phyloP scores from a whole-genome alignment of 1,140 invertebrate genomes.

The Panulirus ornatus region DNA sequence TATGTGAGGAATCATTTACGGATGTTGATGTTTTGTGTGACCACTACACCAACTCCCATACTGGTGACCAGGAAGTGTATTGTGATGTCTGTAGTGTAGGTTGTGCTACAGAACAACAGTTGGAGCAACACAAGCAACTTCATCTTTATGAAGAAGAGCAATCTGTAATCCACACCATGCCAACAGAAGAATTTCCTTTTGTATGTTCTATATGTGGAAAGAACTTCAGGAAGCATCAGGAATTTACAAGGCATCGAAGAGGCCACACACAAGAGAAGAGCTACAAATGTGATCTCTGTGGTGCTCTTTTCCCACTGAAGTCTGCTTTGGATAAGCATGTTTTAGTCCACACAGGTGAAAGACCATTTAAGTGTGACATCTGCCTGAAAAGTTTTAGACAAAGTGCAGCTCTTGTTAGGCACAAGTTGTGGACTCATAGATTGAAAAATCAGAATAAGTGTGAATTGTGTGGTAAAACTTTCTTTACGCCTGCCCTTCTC shows the following conservation, averaged over 20 bases:
- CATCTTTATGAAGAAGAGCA: constrained; percentile 72
- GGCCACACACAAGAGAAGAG: constrained; percentile 97
- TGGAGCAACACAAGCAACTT: constrained; percentile 72
- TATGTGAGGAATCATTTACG: constrained; percentile 74
- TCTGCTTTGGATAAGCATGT: constrained; percentile 99
- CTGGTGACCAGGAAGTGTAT: constrained; percentile 71
- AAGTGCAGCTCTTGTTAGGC: constrained; percentile 75
- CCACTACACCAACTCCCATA: constrained; percentile 73
- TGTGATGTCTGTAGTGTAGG: constrained; percentile 73
- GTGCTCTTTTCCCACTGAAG: constrained; percentile 97
- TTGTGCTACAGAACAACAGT: constrained; percentile 70
- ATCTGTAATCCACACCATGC: constrained; percentile 67
- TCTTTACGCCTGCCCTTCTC: constrained; percentile 71
- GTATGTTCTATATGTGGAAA: constrained; percentile 82
- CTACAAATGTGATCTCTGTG: constrained; percentile 98
- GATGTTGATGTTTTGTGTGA: constrained; percentile 74
- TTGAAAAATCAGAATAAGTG: constrained; percentile 75
- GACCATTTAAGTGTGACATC: constrained; percentile 77
- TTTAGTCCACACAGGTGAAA: constrained; percentile 85
- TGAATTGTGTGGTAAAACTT: constrained; percentile 75
- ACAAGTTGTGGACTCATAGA: constrained; percentile 74
- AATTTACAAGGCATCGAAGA: constrained; percentile 66
- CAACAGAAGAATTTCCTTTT: constrained; percentile 70
- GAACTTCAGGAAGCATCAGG: constrained; percentile 86
- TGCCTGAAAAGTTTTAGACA: constrained; percentile 86